Evolutionary conservation across 2,113 vertebrate genomes (phyloP), one percentile per base, ranked within the genome.

Genomic region (Sorex fumeus): DNA sequence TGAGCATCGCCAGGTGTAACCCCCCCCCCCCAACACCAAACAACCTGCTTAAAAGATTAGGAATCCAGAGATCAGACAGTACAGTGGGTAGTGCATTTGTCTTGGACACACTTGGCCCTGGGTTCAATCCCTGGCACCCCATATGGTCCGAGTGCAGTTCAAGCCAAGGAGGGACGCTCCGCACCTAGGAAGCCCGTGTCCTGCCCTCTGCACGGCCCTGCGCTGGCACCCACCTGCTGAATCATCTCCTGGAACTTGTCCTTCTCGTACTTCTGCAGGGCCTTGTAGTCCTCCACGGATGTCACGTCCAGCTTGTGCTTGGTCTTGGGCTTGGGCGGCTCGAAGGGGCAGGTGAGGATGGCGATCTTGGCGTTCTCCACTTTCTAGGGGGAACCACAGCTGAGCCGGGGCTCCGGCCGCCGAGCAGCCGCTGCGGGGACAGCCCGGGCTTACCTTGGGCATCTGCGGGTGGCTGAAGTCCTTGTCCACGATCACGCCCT

Each of bases 401-500:
- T 27, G 64, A 27, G 64, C 27, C 25, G 27, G 47, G 18, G 30
- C 2, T 1, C 8, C 0, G 28, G 43, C 40, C 2, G 13, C 3
- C 2, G 4, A 0, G 34, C 3, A 3, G 18, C 30, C 0, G 3
- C 62, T 0, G 8, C 40, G 3, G 0, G 15, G 62, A 27, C 64
- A 13, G 32, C 32, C 6, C 30, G 0, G 4, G 93, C 97, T 97
- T 92, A 99, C 99, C 98, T 99, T 99, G 47, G 99, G 99, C 99
- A 99, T 99, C 97, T 99, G 99, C 1, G 99, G 99, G 96, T 99
- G 99, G 95, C 99, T 99, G 98, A 99, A 99, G 94, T 99, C 99
- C 97, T 99, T 99, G 97, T 99, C 99, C 86, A 99, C 98, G 27
- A 99, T 98, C 66, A 99, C 99, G 30, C 99, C 99, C 97, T 99